Evolutionary conservation across 2,797 vertebrate genomes (phyloP).

Genomic region (Pygocentrus nattereri): DNA sequence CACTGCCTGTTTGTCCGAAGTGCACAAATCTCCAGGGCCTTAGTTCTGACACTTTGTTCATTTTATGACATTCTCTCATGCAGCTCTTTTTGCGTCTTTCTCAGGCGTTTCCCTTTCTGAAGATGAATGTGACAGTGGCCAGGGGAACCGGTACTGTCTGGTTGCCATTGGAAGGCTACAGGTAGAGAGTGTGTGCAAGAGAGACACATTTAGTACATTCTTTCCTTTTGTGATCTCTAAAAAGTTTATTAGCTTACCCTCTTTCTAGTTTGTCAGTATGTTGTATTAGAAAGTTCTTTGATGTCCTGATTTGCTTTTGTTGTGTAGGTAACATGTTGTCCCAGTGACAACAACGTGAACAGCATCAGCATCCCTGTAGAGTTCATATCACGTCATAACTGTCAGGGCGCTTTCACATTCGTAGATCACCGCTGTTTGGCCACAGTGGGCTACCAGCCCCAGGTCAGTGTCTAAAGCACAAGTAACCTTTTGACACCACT

Average conservation of each 20-base stretch:
- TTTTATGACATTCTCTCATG: neutral
- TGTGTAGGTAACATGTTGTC: conserved; percentile 91
- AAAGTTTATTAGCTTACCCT: no score
- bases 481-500: neutral
- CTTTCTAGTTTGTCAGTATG: no score
- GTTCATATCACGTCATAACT: conserved; percentile 96
- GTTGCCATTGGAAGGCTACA: conserved; percentile 97
- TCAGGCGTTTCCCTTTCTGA: conserved; percentile 92
- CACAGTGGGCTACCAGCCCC: conserved; percentile 92
- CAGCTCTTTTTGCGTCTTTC: conserved; percentile 14
- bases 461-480: conserved; percentile 75
- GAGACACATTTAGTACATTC: neutral
- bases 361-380: conserved; percentile 90
- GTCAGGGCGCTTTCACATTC: conserved; percentile 92
- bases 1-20: neutral
- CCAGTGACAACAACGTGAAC: conserved; percentile 87
- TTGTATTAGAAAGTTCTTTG: neutral
- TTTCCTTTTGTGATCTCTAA: neutral
- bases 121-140: conserved; percentile 88
- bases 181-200: conserved; percentile 71
- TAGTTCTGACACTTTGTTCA: neutral
- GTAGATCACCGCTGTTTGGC: conserved; percentile 93
- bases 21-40: neutral
- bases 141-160: conserved; percentile 94
- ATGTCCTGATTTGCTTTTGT: neutral